Evolutionary conservation across 1,140 invertebrate species (phyloP).

Genomic region (Antheraea pernyi): DNA sequence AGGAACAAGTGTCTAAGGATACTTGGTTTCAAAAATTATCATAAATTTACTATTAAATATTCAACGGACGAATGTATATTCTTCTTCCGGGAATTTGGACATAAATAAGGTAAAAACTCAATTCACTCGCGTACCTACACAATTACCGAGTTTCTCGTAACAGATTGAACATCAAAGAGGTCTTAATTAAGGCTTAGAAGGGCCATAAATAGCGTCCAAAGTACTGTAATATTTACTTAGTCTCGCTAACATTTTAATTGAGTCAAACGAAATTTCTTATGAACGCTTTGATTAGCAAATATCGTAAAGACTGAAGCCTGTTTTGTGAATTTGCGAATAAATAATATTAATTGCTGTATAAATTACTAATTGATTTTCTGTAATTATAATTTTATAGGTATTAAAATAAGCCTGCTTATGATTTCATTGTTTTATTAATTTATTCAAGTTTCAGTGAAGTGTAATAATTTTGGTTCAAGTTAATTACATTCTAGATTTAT

Average conservation of each 20-base stretch:
- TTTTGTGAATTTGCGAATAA: constrained; percentile 16
- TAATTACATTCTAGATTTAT: not conserved
- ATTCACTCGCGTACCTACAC: constrained; percentile 37
- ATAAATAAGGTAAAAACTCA: constrained; percentile 43
- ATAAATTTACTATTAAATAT: not conserved
- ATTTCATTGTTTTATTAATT: constrained; percentile 10
- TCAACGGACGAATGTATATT: constrained; percentile 1
- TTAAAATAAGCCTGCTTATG: not conserved
- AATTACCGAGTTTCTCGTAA: constrained; percentile 64
- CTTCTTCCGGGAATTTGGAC: constrained; percentile 15
- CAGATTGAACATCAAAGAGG: constrained; percentile 73
- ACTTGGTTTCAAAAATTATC: not conserved
- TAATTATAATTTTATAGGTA: constrained; percentile 4
- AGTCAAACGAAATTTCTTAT: constrained; percentile 57
- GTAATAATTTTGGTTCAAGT: not conserved
- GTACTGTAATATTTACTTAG: constrained; percentile 67
- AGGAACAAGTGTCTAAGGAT: not conserved
- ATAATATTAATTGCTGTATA: constrained; percentile 19
- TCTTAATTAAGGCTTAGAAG: constrained; percentile 66
- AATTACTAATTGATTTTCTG: constrained; percentile 4
- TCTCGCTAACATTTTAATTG: constrained; percentile 63
- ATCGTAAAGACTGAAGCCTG: not conserved
- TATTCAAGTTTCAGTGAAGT: not conserved
- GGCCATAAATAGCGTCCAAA: constrained; percentile 65
- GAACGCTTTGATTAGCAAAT: constrained; percentile 40